Base-by-base conservation (phyloP, 2,888 invertebrate genomes). In the Boloria selene region DNA sequence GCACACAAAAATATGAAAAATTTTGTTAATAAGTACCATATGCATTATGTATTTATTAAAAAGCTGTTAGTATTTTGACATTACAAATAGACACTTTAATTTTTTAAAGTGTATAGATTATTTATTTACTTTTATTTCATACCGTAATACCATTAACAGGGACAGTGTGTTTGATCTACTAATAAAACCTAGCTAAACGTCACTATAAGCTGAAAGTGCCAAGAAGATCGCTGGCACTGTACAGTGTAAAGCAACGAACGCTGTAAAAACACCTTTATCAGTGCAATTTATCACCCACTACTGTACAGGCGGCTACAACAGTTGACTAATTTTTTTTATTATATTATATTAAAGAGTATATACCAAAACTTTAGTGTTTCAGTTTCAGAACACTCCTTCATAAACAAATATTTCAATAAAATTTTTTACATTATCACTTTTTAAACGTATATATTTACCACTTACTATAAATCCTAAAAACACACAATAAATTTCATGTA, bases 221-320 rank as follows among this genome's bases (percentile, higher is more conserved):
- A 51, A 64, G 51, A 64, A 64, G 52, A 64, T 64, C 58, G 51
- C 58, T 58, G 56, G 64, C 64, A 52, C 58, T 50, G 38, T 51
- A 47, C 62, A 47, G 54, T 58, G 62, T 58, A 45, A 51, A 63
- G 44, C 67, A 42, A 51, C 50, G 54, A 13, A 58, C 63, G 64
- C 52, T 70, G 68, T 71, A 70, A 70, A 70, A 71, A 67, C 67
- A 67, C 61, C 60, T 65, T 64, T 70, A 70, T 68, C 70, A 60
- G 54, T 47, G 61, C 66, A 58, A 70, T 72, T 65, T 68, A 68
- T 70, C 70, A 60, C 51, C n/a, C 26, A 62, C 60, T 58, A 47
- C 44, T 44, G 65, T 63, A 71, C 61, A 68, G 58, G 53, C 58
- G n/a, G 61, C 44, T 47, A 16, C 45, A 44, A 17, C 7, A 16